Evolutionary conservation across 2,888 invertebrate species (phyloP).

Genomic region (Bugulina stolonifera): DNA sequence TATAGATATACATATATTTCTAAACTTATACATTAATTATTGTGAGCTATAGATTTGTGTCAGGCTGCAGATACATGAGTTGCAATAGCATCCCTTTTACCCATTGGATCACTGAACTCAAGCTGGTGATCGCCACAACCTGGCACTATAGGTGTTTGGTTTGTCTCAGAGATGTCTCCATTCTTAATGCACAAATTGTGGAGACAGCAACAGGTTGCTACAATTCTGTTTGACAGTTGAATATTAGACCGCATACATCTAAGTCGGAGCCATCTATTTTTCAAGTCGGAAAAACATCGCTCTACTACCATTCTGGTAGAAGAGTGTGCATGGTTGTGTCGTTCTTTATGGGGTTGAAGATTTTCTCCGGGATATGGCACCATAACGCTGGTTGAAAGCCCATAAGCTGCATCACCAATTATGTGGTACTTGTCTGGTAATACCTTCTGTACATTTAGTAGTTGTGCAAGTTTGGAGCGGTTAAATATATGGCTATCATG

Average conservation of each 20-base stretch:
- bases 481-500: constrained; percentile 11
- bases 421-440: too few relatives aligned
- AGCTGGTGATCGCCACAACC: background rate
- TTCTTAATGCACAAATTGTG: background rate
- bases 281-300: background rate
- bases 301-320: background rate
- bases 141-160: background rate
- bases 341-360: background rate
- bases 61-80: background rate
- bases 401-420: background rate
- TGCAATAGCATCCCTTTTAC: background rate
- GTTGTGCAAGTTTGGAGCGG: background rate
- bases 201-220: background rate
- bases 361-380: background rate
- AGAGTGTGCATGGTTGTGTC: background rate
- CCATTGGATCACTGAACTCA: background rate
- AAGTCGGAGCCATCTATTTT: background rate
- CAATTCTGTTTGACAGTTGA: background rate
- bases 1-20: too few relatives aligned
- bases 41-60: too few relatives aligned
- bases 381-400: background rate
- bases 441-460: background rate
- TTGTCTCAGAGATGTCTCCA: background rate
- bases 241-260: background rate
- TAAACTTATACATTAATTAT: too few relatives aligned